These are phyloP conservation scores for Aviceda subcristata DNA, from an alignment of 2,113 vertebrate genomes.

Conservation along the genomic window DNA sequence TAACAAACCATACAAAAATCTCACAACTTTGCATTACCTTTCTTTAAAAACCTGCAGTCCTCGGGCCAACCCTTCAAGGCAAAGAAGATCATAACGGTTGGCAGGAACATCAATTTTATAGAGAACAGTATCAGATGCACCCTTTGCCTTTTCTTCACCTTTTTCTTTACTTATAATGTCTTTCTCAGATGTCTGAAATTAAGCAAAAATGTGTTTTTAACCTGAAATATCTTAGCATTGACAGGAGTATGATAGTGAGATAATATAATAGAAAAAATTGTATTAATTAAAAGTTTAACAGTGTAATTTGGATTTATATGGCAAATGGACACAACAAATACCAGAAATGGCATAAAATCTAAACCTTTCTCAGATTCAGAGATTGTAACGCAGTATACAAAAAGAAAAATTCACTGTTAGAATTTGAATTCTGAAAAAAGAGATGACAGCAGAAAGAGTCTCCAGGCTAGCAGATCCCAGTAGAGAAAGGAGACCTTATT, in stretches of 20 bases:
- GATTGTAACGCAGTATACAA: not conserved
- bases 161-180: conserved; percentile 93
- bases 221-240: not conserved
- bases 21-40: conserved; percentile 71
- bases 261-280: not conserved
- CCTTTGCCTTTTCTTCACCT: conserved; percentile 85
- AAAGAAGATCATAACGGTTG: conserved; percentile 95
- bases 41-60: conserved; percentile 96
- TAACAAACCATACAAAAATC: not conserved
- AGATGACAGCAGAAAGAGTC: not conserved
- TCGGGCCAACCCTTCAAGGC: conserved; percentile 91
- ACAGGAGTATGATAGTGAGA: not conserved
- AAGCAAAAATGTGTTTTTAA: not conserved
- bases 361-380: not conserved
- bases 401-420: not conserved
- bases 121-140: conserved; percentile 88
- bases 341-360: not conserved
- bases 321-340: not conserved
- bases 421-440: not conserved
- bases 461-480: not conserved
- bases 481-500: not conserved
- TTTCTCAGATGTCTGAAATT: conserved; percentile 91
- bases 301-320: not conserved
- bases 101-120: conserved; percentile 98
- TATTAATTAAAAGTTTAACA: not conserved